A percentile compares a stretch with the other conserved stretches of the same genome.
Evolutionary conservation across 1,140 invertebrate genomes (phyloP).

Genomic region (Aethina tumida): DNA sequence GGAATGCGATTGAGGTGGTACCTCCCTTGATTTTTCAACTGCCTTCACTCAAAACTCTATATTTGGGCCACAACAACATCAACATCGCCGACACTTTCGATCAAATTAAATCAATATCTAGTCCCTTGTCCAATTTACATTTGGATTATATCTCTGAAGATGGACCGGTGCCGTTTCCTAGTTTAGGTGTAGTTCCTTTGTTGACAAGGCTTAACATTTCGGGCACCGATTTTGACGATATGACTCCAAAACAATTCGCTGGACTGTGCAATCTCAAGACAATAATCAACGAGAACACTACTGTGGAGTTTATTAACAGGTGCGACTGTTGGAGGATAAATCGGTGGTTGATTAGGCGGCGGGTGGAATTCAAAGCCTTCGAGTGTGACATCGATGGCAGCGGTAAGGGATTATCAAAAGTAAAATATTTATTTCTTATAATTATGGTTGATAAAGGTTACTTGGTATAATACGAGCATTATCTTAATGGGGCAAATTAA

Average conservation of each 20-base stretch:
- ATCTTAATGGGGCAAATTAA: no score
- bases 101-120: constrained; percentile 18
- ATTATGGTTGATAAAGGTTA: no score
- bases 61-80: constrained; percentile 42
- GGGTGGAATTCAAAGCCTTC: constrained; percentile 19
- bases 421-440: no score
- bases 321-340: constrained; percentile 28
- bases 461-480: no score
- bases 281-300: constrained; percentile 20
- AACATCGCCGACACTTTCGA: constrained; percentile 23
- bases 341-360: constrained; percentile 18
- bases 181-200: constrained; percentile 20
- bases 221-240: constrained; percentile 9
- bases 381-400: constrained; percentile 14
- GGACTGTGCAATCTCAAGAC: constrained; percentile 23
- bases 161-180: constrained; percentile 16
- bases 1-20: constrained; percentile 33
- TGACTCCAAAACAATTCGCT: constrained; percentile 20
- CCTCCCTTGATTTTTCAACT: constrained; percentile 44
- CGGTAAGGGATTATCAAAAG: no score
- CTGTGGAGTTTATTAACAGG: constrained; percentile 11
- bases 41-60: constrained; percentile 45
- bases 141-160: constrained; percentile 21
- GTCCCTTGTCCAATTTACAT: constrained; percentile 23
- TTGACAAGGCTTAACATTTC: constrained; percentile 21